Percentiles rank a stretch among this genome's conserved stretches.
Conservation (phyloP, 2,888 invertebrate genomes). For the Creontiades dilutus region DNA sequence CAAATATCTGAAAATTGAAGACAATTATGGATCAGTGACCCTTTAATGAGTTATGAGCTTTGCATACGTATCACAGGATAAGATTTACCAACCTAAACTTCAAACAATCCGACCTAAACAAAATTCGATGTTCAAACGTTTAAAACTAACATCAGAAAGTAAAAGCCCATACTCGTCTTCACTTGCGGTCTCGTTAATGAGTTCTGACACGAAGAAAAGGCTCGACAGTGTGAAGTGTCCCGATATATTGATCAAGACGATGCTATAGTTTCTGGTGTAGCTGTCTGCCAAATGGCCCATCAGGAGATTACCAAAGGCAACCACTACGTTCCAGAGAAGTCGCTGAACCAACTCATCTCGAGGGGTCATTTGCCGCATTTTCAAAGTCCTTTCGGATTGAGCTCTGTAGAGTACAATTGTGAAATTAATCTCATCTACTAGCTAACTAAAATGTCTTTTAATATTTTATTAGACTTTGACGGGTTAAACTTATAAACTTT, state of each 20-base stretch:
- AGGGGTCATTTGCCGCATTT: slow-evolving; percentile 26
- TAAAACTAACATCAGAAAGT: slow-evolving; percentile 40
- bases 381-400: slow-evolving; percentile 7
- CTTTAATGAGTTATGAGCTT: too few relatives aligned
- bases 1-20: slow-evolving; percentile 16
- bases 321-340: neutral
- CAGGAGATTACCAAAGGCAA: neutral
- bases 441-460: too few relatives aligned
- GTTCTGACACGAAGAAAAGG: slow-evolving; percentile 34
- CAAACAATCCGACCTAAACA: neutral
- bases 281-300: slow-evolving; percentile 26
- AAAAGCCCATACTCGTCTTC: slow-evolving; percentile 44
- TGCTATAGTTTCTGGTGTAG: slow-evolving; percentile 31
- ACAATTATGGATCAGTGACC: too few relatives aligned
- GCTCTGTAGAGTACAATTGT: neutral
- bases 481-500: too few relatives aligned
- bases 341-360: neutral
- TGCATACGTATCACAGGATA: too few relatives aligned
- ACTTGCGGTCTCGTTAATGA: slow-evolving; percentile 13
- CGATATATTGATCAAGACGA: neutral
- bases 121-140: neutral
- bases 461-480: too few relatives aligned
- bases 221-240: neutral
- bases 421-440: too few relatives aligned
- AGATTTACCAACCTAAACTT: too few relatives aligned